phyloP scores from a whole-genome alignment of 2,797 vertebrate genomes.

The Chrysocyon brachyurus region DNA sequence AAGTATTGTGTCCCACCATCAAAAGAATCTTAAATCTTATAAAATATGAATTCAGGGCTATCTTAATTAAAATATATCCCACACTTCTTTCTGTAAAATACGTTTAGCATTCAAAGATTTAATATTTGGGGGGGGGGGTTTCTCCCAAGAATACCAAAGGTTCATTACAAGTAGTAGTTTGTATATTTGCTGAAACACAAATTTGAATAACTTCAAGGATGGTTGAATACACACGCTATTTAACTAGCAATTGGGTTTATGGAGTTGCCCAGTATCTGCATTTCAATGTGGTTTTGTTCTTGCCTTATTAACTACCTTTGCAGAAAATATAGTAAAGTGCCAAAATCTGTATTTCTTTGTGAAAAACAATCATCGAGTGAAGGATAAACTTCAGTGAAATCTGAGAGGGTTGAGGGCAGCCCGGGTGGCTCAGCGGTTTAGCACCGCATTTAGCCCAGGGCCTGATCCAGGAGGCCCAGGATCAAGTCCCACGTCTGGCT shows the following conservation, averaged over 20 bases:
- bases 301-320: conserved; percentile 20
- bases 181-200: conserved; percentile 1
- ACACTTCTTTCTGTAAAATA: conserved; percentile 20
- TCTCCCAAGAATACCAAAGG: neutral
- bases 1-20: neutral
- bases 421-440: too few species aligned
- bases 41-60: neutral
- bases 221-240: neutral
- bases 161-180: neutral
- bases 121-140: neutral
- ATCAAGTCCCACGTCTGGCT: too few species aligned
- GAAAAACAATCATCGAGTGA: neutral
- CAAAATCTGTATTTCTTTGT: conserved; percentile 12
- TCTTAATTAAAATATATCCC: conserved; percentile 37
- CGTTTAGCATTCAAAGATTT: neutral
- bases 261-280: neutral
- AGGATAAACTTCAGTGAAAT: neutral
- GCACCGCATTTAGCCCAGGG: too few species aligned
- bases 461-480: too few species aligned
- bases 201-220: conserved; percentile 55
- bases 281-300: conserved; percentile 46
- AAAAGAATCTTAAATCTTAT: conserved; percentile 19
- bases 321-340: conserved; percentile 35
- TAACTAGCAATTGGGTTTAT: neutral
- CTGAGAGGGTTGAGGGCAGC: too few species aligned